Conservation (phyloP, 2,888 invertebrate genomes). For the Perizoma flavofasciatum region DNA sequence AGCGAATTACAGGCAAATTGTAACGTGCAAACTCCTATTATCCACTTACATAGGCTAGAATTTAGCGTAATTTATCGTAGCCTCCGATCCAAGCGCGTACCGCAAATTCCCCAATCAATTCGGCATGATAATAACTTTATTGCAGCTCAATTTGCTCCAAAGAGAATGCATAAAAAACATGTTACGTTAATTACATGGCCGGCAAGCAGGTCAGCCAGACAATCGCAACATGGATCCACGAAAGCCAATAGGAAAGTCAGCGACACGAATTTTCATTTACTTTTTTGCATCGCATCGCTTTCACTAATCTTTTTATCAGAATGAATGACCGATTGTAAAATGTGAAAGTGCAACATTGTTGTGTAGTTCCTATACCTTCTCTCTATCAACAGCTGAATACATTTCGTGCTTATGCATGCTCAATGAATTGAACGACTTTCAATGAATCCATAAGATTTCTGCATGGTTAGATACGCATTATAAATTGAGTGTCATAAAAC, state of each 20-base stretch:
- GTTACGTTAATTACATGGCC: constrained; percentile 40
- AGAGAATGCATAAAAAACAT: constrained; percentile 34
- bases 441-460: constrained; percentile 53
- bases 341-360: constrained; percentile 78
- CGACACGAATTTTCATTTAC: constrained; percentile 80
- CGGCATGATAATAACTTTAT: constrained; percentile 42
- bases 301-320: constrained; percentile 77
- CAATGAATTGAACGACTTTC: constrained; percentile 62
- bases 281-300: constrained; percentile 79
- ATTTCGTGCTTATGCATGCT: constrained; percentile 56
- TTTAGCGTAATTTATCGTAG: constrained; percentile 44
- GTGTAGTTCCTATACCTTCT: constrained; percentile 46
- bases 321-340: constrained; percentile 73
- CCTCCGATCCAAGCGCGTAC: constrained; percentile 45
- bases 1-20: constrained; percentile 33
- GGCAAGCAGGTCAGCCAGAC: constrained; percentile 63
- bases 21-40: constrained; percentile 23
- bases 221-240: constrained; percentile 53
- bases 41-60: constrained; percentile 35
- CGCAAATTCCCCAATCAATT: constrained; percentile 45
- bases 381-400: constrained; percentile 50
- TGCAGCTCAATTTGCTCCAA: constrained; percentile 34
- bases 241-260: constrained; percentile 74
- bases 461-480: constrained; percentile 52
- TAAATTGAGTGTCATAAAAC: constrained; percentile 49